Conservation (phyloP, 2,797 vertebrate species). For the Ficedula albicollis region DNA sequence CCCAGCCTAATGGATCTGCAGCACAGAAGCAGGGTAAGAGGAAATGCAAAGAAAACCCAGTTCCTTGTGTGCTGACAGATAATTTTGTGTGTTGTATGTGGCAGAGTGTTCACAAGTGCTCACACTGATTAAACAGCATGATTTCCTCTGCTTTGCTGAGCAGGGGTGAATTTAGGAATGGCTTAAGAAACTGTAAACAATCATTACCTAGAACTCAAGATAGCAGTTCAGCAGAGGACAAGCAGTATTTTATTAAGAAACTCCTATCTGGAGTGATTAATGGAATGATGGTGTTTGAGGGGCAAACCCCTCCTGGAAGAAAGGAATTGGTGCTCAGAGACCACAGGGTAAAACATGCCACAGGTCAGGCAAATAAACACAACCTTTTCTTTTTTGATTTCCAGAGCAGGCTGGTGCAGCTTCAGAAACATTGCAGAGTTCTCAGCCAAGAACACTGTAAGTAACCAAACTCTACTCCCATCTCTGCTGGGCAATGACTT, state of each 20-base stretch:
- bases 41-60: neutral
- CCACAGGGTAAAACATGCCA: neutral
- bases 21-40: constrained; percentile 85
- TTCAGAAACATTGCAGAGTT: constrained; percentile 65
- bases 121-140: neutral
- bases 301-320: neutral
- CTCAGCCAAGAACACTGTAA: constrained; percentile 81
- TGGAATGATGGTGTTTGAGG: neutral
- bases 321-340: neutral
- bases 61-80: neutral
- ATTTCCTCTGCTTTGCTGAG: neutral
- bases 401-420: constrained; percentile 76
- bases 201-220: neutral
- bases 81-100: neutral
- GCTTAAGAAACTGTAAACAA: neutral
- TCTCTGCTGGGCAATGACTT: neutral
- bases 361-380: neutral
- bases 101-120: neutral
- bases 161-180: neutral
- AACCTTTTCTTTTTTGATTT: neutral
- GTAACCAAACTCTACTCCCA: constrained; percentile 63
- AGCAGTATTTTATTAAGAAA: neutral
- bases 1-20: constrained; percentile 70
- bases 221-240: neutral
- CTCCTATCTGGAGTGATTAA: neutral